Evolutionary conservation across 2,888 invertebrate species (phyloP), one percentile per base, ranked within the genome.

Genomic region (Dyspetes luteomarginatus): DNA sequence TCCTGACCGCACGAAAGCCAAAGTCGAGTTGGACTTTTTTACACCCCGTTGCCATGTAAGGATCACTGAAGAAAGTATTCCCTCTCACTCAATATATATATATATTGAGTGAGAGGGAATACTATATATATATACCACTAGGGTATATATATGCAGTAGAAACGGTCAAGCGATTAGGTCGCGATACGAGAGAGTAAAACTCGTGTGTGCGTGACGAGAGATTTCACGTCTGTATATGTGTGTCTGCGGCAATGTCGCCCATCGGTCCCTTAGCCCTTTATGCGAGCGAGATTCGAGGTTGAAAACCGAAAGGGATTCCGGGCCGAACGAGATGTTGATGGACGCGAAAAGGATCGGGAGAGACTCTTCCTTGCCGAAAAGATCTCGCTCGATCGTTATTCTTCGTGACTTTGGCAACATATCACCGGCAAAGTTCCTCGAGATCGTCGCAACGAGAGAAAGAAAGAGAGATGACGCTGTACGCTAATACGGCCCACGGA

Each of bases 1-100:
- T 77, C 83, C 83, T 83, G 86, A 87, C 86, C 86, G 85, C 87
- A 86, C 69, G 82, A 85, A 84, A 85, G 84, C 83, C 83, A 82
- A 81, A 84, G 87, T 84, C 86, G 81, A 73, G 84, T 72, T 84
- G 84, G 85, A 84, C 86, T 89, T 89, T 73, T 89, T 90, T 89
- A 86, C 82, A 83, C 84, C 82, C 83, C 81, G 84, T 85, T 85
- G 85, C 86, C 88, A 87, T 88, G 84, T 87, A 88, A 84, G 88
- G 88, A 84, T 84, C 84, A 82, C 81, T 82, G 55, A 62, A 67
- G 58, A 48, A 41, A 22, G 58, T 58, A 58, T 67, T n/a, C n/a
- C n/a, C n/a, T n/a, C n/a, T n/a, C n/a, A n/a, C n/a, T n/a, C n/a
- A n/a, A n/a, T n/a, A n/a, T n/a, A n/a, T n/a, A n/a, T n/a, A n/a